Base-by-base conservation (phyloP, 2,888 invertebrate species). In the Rhamphomyia laevipes region DNA sequence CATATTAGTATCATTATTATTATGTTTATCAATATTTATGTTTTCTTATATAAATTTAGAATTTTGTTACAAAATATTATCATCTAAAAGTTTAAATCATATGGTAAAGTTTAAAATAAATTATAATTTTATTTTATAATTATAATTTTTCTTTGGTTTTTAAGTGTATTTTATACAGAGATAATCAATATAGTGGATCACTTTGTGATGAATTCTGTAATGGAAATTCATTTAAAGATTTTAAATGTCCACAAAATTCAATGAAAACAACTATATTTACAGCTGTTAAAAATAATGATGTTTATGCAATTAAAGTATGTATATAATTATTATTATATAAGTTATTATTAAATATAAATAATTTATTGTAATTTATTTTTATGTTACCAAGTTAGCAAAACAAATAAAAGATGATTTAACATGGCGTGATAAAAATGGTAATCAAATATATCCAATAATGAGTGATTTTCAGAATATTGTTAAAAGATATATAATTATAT, bases 391-490 rank as follows among this genome's bases (percentile, higher is more conserved):
- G 67, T 46, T 65, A 56, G 66, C 68, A 3, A 60, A 58, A 40
- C 58, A 63, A 46, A 63, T 63, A 23, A 60, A 59, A 15, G 63
- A 67, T 35, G 64, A 65, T 51, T 53, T 68, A 30, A 62, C 64
- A 47, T 68, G 68, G 68, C 57, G 57, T 13, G 63, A 67, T 51
- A 63, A 57, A 45, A 58, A 62, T 17, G 67, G 67, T 2, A 53
- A 57, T 45, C 55, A 58, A 3, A 59, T 60, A 11, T 68, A 66
- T 56, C 68, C 68, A 2, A 62, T 60, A 46, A 60, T 66, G 13
- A 62, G 65, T 48, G 67, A 65, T 40, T 68, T 68, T 43, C 66
- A 68, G 51, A 62, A 65, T 52, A 66, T 68, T 49, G 62, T 68
- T 23, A 68, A 66, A 54, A 57, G 66, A 58, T 66, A 68, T 50